Evolutionary conservation across 2,113 vertebrate genomes (phyloP).

Genomic region (Pontoporia blainvillei): DNA sequence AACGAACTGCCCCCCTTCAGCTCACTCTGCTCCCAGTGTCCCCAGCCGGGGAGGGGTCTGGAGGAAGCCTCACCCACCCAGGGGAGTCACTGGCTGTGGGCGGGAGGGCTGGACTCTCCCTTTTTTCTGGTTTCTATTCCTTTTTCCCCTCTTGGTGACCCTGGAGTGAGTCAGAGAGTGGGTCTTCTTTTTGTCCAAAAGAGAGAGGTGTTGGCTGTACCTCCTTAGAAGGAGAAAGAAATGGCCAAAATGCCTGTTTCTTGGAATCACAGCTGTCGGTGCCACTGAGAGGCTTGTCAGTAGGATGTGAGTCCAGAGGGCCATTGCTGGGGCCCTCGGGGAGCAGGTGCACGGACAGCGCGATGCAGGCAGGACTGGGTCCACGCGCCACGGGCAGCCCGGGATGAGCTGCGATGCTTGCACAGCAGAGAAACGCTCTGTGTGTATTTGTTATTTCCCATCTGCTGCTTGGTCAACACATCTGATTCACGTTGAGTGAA

Average conservation of each 20-base stretch:
- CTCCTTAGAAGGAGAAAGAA: background rate
- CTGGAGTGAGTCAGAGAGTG: no score
- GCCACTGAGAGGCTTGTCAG: background rate
- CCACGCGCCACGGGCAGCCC: accelerated
- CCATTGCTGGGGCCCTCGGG: accelerated
- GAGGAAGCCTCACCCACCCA: no score
- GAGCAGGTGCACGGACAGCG: background rate
- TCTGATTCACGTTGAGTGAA: background rate
- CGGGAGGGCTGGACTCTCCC: no score
- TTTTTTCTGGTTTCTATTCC: no score
- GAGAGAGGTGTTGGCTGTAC: no score
- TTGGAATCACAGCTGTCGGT: background rate
- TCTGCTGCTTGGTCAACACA: conserved; percentile 45
- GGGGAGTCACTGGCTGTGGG: no score
- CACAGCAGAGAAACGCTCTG: background rate
- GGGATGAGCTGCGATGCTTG: background rate
- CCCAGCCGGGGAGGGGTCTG: no score
- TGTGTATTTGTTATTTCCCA: background rate
- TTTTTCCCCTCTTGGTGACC: no score
- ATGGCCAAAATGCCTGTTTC: background rate
- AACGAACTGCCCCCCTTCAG: no score
- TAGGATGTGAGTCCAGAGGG: background rate
- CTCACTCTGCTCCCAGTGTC: no score
- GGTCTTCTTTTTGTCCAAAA: no score
- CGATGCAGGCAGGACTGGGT: background rate